These are phyloP conservation scores for Orthosia gracilis DNA, from an alignment of 2,888 invertebrate genomes.

Conservation along the genomic window DNA sequence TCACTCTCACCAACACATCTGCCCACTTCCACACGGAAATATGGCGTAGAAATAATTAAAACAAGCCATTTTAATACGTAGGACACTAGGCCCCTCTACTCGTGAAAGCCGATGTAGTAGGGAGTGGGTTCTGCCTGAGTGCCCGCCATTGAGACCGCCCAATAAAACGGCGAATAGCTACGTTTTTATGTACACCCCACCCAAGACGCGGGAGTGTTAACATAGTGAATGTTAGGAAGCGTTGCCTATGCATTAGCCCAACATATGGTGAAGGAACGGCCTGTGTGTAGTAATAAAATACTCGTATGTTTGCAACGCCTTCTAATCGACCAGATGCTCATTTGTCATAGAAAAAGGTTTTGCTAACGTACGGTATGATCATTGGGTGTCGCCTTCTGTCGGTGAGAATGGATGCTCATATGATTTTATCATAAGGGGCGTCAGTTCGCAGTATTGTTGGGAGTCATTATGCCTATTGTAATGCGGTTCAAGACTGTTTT, in stretches of 20 bases:
- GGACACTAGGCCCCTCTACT: constrained; percentile 53
- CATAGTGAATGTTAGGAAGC: constrained; percentile 56
- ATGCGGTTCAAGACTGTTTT: neutral
- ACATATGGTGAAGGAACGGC: neutral
- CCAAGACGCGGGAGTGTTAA: constrained; percentile 32
- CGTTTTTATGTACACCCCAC: constrained; percentile 63
- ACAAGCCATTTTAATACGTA: constrained; percentile 50
- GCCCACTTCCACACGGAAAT: constrained; percentile 39
- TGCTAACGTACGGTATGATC: neutral
- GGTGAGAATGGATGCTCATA: neutral
- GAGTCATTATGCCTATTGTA: neutral
- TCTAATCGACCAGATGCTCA: neutral
- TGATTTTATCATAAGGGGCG: neutral
- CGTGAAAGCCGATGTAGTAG: constrained; percentile 51
- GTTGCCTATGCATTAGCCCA: constrained; percentile 40
- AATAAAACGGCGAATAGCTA: constrained; percentile 45
- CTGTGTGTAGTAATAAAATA: neutral
- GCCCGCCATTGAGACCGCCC: constrained; percentile 56
- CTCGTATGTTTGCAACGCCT: neutral
- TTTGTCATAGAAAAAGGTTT: neutral
- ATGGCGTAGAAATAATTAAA: constrained; percentile 39
- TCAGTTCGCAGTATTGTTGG: neutral
- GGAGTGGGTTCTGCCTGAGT: constrained; percentile 56
- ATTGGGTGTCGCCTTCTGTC: neutral
- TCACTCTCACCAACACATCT: constrained; percentile 6